Percentiles rank a stretch among this genome's conserved stretches.
phyloP scores from a whole-genome alignment of 1,140 invertebrate species.

The Oreohelix idahoensis region DNA sequence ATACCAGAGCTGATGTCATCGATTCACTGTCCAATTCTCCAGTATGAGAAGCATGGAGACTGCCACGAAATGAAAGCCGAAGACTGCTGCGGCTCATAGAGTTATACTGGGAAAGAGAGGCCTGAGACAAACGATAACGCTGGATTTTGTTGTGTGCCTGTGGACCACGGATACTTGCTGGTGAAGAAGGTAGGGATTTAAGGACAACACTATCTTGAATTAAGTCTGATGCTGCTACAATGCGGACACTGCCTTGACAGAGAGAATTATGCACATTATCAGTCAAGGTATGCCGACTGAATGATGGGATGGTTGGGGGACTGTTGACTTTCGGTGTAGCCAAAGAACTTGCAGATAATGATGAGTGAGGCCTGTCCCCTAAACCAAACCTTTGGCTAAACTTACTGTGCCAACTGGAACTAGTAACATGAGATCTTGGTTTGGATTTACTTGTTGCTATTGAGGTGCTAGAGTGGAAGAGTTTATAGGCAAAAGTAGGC shows the following conservation, averaged over 20 bases:
- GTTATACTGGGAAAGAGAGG: constrained; percentile 2
- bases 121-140: not conserved
- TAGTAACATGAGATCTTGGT: not conserved
- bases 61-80: constrained; percentile 1
- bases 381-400: not conserved
- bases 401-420: not conserved
- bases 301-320: not conserved
- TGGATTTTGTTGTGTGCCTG: not conserved
- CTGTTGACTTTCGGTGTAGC: not conserved
- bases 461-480: not conserved
- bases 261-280: not conserved
- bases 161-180: not conserved
- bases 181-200: not conserved
- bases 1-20: constrained; percentile 2
- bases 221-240: not conserved
- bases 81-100: constrained; percentile 26
- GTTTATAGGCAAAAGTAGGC: not conserved
- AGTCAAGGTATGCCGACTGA: not conserved
- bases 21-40: constrained; percentile 29
- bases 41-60: not conserved
- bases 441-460: not conserved
- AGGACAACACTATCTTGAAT: not conserved
- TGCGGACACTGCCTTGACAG: not conserved
- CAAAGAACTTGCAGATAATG: not conserved
- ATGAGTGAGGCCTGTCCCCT: not conserved